phyloP scores from a whole-genome alignment of 2,113 vertebrate genomes.

The Boleophthalmus pectinirostris region DNA sequence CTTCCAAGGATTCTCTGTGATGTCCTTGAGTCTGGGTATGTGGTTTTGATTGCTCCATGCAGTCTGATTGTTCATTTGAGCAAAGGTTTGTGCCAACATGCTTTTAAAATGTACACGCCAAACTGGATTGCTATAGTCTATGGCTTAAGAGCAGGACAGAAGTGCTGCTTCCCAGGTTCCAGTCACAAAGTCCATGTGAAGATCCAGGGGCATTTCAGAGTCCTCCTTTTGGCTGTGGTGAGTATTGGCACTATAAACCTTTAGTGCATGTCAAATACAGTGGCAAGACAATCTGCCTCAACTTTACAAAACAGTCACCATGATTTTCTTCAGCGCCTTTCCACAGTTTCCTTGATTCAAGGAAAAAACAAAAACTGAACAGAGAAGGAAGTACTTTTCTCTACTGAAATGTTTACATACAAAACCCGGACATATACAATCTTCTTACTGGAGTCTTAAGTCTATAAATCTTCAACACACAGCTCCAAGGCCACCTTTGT shows the following conservation, averaged over 20 bases:
- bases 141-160: slow-evolving; percentile 20
- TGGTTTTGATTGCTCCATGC: slow-evolving; percentile 70
- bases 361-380: slow-evolving; percentile 79
- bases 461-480: slow-evolving; percentile 87
- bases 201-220: slow-evolving; percentile 16
- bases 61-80: slow-evolving; percentile 45
- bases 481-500: slow-evolving; percentile 93
- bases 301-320: slow-evolving; percentile 62
- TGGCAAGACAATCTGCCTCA: slow-evolving; percentile 78
- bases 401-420: slow-evolving; percentile 66
- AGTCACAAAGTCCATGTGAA: slow-evolving; percentile 25
- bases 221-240: slow-evolving; percentile 62
- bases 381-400: slow-evolving; percentile 79
- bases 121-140: slow-evolving; percentile 5
- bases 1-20: slow-evolving; percentile 22
- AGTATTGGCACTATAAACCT: slow-evolving; percentile 80
- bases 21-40: slow-evolving; percentile 42
- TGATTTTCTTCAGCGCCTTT: slow-evolving; percentile 76
- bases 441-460: slow-evolving; percentile 82
- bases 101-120: slow-evolving; percentile 19
- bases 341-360: slow-evolving; percentile 98
- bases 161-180: slow-evolving; percentile 36
- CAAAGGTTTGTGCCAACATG: slow-evolving; percentile 53
- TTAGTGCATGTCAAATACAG: slow-evolving; percentile 69
- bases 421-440: slow-evolving; percentile 72